Evolutionary conservation across 2,113 vertebrate species (phyloP), one percentile per base, ranked within the genome.

Genomic region (Vanacampus margaritifer): DNA sequence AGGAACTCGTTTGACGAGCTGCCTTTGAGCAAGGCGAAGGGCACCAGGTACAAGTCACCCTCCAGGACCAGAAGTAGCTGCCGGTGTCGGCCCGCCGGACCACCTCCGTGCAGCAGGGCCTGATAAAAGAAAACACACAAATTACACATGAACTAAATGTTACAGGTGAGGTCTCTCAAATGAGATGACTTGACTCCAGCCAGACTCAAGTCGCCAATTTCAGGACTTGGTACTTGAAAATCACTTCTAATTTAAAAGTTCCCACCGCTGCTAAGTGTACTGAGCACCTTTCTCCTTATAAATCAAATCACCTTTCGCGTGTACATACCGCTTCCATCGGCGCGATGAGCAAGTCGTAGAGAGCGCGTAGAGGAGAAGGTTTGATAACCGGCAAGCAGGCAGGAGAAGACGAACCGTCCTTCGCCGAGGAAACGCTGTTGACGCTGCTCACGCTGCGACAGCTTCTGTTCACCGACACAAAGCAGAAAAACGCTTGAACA

Each of bases 1-100:
- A 99, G 94, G 74, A 95, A 99, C 90, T 98, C 96, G 0, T 97
- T 98, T 67, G 95, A 98, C 36, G 96, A 94, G 69, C 95, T 98
- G 76, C 96, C 96, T 88, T 98, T 98, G 72, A 99, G 93, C 74
- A 98, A 93, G 65, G 96, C 96, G 0, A 98, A 99, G 0, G 97
- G 96, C 73, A 98, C 92, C 79, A 98, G 93, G 90, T 97, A 98
- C 78, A 98, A 81, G 57, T 98, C 96, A 48, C 95, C 95, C 73
- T 98, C 96, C 82, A 98, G 91, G 36, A 98, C 96, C 71, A 98
- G 79, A 0, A 96, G 80, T 43, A 98, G 91, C 85, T 98, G 95
- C 23, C 93, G 91, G 89, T 95, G 95, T 68, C 94, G 85, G 58
- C 95, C 96, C 48, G 94, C 95, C 0, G 95, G 94, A 23, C 96